Evolutionary conservation across 2,797 vertebrate species (phyloP).

Genomic region (Avahi laniger): DNA sequence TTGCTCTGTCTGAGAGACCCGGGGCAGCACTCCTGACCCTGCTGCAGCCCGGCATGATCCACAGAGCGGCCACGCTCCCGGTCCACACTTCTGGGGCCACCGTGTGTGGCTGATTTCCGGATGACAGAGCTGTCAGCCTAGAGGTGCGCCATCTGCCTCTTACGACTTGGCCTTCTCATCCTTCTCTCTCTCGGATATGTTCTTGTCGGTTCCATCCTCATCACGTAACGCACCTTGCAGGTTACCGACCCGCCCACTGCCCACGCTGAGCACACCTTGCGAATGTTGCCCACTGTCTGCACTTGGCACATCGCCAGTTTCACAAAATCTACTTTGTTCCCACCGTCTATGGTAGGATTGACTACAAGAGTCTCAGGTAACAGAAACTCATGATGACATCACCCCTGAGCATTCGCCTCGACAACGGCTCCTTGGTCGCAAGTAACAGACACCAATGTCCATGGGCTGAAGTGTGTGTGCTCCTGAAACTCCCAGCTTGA

Average conservation of each 20-base stretch:
- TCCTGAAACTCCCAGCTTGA: rapidly evolving
- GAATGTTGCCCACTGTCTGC: rapidly evolving
- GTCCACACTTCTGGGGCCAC: neutral
- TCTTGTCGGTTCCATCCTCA: neutral
- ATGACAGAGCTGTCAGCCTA: rapidly evolving
- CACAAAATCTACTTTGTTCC: neutral
- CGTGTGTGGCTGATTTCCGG: rapidly evolving
- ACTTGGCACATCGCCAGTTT: rapidly evolving
- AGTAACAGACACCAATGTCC: neutral
- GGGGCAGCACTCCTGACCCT: rapidly evolving
- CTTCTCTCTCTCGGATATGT: rapidly evolving
- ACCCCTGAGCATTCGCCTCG: no score
- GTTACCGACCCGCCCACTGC: rapidly evolving
- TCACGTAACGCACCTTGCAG: rapidly evolving
- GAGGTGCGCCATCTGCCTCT: rapidly evolving
- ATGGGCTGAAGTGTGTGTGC: no score
- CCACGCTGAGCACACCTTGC: rapidly evolving
- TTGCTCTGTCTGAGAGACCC: neutral
- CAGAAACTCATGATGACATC: rapidly evolving
- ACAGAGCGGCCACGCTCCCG: rapidly evolving
- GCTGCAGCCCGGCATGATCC: rapidly evolving
- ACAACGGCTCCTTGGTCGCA: rapidly evolving
- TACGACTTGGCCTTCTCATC: rapidly evolving
- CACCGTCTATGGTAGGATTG: rapidly evolving
- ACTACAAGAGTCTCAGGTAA: neutral